Evolutionary conservation across 2,888 invertebrate species (phyloP), one percentile per base, ranked within the genome.

Genomic region (Cyrtodaria siliqua): DNA sequence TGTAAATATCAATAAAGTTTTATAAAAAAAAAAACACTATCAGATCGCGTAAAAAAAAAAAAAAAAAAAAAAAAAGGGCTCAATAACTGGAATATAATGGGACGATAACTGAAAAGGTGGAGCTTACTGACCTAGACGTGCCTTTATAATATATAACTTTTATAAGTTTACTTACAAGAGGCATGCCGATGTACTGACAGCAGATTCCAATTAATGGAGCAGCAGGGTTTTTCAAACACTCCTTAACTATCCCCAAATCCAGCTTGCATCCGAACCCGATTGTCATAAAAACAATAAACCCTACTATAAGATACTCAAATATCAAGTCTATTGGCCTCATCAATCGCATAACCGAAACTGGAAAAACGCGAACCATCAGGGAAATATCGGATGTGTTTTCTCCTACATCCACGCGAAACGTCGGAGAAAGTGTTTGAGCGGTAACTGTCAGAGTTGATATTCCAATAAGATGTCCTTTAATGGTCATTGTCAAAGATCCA

Each of bases 131-230:
- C 16, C 16, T 27, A 52, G 0, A 56, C 12, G 24, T 18, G 27
- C 26, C 53, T 14, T 3, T 14, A 23, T 1, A 52, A 3, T 9
- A 27, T n/a, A 8, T 16, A 40, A n/a, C n/a, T n/a, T n/a, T n/a
- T n/a, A 9, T 42, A 18, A 42, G 33, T n/a, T 9, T 52, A 90
- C 93, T 91, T 88, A 94, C 94, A 90, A 94, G 49, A 3, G 94
- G 94, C 94, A 94, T 94, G 60, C 93, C 82, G 14, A 93, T 63
- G 82, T 94, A 94, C 83, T 94, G 94, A 40, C 94, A 93, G 24
- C 90, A 83, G 61, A 94, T 91, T 0, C 94, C 94, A 33, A 94
- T 93, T 2, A 89, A 86, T 0, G 94, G 94, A 1, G 94, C 94
- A 0, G 94, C 85, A 0, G 94, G 94, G 62, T 88, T 92, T 82